Base-by-base conservation (phyloP, 1,140 invertebrate species). In the Ostrea edulis region DNA sequence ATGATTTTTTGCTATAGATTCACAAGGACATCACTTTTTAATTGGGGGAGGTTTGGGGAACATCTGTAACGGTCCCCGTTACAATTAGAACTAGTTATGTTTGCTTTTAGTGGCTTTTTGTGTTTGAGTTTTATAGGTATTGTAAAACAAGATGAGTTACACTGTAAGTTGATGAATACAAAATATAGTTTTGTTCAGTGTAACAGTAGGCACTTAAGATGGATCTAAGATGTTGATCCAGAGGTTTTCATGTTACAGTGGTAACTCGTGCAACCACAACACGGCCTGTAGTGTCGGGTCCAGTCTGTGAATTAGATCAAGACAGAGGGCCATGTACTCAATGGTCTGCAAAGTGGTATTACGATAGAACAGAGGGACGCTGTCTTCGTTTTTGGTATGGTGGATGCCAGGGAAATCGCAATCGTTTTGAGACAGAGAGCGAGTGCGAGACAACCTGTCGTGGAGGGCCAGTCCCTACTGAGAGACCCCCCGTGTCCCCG, bases 331-430 rank as follows among this genome's bases (percentile, higher is more conserved):
- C 97, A 0, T 99, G 98, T 93, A 93, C 96, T 86, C 97, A 97
- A 93, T 98, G 96, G 94, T 86, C 81, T 9, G 95, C 96, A 22
- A 96, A 97, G 82, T 99, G 97, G 97, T 97, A 96, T 95, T 99
- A 96, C 94, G 97, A 98, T 93, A 96, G 96, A 90, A 96, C 96
- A 11, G 85, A 88, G 14, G 89, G 98, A 20, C 97, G 97, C 20
- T 99, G 98, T 93, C 97, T 97, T 0, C 95, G 97, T 81, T 99
- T 99, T 95, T 99, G 98, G 97, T 99, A 98, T 94, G 98, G 98
- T 51, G 98, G 98, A 52, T 99, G 98, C 94, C 97, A 88, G 95
- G 96, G 29, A 95, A 99, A 99, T 93, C 86, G 90, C 96, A 90
- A 95, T 95, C 91, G 97, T 8, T 99, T 99, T 95, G 96, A 96